phyloP scores from a whole-genome alignment of 1,140 invertebrate genomes.

The Leptinotarsa undecemlineata region DNA sequence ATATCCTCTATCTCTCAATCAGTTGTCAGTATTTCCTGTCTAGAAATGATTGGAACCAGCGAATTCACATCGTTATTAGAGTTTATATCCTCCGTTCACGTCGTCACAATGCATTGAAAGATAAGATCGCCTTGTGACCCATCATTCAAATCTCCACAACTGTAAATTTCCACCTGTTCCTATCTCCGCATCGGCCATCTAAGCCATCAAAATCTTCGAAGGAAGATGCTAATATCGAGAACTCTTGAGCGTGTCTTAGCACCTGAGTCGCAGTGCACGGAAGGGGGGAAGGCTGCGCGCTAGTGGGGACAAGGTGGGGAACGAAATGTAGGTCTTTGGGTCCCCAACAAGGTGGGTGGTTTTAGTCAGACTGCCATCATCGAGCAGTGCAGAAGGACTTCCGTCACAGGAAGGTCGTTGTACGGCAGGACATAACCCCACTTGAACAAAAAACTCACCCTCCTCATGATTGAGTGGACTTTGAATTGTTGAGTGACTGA shows the following conservation, averaged over 20 bases:
- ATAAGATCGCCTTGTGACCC: not conserved
- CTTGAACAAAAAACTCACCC: constrained; percentile 11
- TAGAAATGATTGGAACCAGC: not conserved
- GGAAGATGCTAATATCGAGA: constrained; percentile 8
- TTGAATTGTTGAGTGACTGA: constrained; percentile 15
- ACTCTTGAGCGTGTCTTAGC: constrained; percentile 21
- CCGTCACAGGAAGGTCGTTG: constrained; percentile 43
- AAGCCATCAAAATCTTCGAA: not conserved
- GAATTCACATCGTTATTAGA: not conserved
- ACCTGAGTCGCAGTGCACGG: constrained; percentile 26
- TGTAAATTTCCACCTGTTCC: not conserved
- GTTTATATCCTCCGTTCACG: not conserved
- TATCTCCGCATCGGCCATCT: not conserved
- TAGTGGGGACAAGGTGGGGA: constrained; percentile 43
- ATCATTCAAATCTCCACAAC: constrained; percentile 4
- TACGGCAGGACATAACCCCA: constrained; percentile 14
- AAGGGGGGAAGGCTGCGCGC: constrained; percentile 34
- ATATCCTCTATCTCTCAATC: too few species aligned
- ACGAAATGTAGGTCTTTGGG: constrained; percentile 47
- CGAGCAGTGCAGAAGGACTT: constrained; percentile 44
- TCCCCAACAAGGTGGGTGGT: constrained; percentile 45
- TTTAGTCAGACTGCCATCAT: constrained; percentile 47
- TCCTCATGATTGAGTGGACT: constrained; percentile 17
- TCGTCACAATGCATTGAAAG: not conserved
- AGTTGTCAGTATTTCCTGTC: too few species aligned